Evolutionary conservation across 1,140 invertebrate species (phyloP).

Genomic region (Aricia agestis): DNA sequence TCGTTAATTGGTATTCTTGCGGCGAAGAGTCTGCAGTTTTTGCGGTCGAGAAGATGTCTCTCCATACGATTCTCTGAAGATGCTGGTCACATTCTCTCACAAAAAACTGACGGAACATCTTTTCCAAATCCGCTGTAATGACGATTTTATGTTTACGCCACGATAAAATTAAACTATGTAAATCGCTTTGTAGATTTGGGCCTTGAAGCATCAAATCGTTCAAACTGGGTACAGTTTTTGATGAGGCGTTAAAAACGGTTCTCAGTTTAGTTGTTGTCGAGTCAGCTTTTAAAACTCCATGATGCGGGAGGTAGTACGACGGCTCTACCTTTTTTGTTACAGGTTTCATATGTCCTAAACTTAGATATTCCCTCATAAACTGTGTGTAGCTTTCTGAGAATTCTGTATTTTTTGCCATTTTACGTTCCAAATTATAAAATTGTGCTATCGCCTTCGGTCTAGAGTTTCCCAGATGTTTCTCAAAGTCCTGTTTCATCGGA

Average conservation of each 20-base stretch:
- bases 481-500: too few relatives aligned
- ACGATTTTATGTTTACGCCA: conserved; percentile 18
- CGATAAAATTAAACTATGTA: conserved; percentile 17
- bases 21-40: too few relatives aligned
- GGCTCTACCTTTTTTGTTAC: conserved; percentile 11
- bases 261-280: conserved; percentile 15
- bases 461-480: too few relatives aligned
- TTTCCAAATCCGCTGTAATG: conserved; percentile 14
- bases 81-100: neutral
- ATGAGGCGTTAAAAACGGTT: conserved; percentile 14
- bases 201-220: conserved; percentile 9
- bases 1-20: too few relatives aligned
- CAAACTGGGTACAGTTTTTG: conserved; percentile 8
- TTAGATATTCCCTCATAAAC: conserved; percentile 14
- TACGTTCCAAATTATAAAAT: too few relatives aligned
- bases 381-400: too few relatives aligned
- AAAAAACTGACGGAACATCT: neutral
- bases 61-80: too few relatives aligned
- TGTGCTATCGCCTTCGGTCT: too few relatives aligned
- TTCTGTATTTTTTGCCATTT: too few relatives aligned
- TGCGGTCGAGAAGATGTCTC: too few relatives aligned
- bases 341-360: conserved; percentile 15
- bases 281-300: conserved; percentile 11
- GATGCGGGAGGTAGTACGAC: conserved; percentile 8
- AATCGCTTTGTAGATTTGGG: conserved; percentile 17